A percentile compares a stretch with the other conserved stretches of the same genome.
These are phyloP conservation scores for Cairina moschata DNA, from an alignment of 2,113 vertebrate species.

Conservation along the genomic window DNA sequence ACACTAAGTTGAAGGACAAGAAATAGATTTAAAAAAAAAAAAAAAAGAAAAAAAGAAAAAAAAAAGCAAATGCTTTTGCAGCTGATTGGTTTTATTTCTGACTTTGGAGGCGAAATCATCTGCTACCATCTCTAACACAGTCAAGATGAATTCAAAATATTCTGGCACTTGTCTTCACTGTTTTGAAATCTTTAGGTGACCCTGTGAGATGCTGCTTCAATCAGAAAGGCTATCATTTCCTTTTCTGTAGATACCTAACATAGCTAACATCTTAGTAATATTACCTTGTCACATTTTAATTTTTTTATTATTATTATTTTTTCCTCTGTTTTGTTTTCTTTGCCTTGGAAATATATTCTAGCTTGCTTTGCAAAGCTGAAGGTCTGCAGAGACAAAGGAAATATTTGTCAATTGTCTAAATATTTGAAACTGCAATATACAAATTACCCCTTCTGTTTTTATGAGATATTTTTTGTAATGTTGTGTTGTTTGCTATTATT, in stretches of 20 bases:
- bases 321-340: background rate
- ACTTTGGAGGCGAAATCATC: background rate
- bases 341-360: background rate
- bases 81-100: slow-evolving; percentile 14
- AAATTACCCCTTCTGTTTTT: background rate
- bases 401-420: background rate
- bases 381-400: background rate
- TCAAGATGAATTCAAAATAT: slow-evolving; percentile 41
- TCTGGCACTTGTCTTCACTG: slow-evolving; percentile 22
- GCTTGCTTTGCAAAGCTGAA: background rate
- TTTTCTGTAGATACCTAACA: background rate
- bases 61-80: background rate
- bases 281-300: slow-evolving; percentile 33
- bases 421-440: background rate
- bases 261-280: background rate
- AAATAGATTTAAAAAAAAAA: background rate
- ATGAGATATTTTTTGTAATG: background rate
- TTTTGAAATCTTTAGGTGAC: slow-evolving; percentile 47
- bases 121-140: background rate
- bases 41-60: background rate
- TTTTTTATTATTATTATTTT: background rate
- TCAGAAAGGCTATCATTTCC: background rate
- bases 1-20: background rate
- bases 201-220: slow-evolving; percentile 1
- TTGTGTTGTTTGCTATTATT: background rate